Conservation (phyloP, 2,888 invertebrate genomes). For the Microctonus aethiopoides region DNA sequence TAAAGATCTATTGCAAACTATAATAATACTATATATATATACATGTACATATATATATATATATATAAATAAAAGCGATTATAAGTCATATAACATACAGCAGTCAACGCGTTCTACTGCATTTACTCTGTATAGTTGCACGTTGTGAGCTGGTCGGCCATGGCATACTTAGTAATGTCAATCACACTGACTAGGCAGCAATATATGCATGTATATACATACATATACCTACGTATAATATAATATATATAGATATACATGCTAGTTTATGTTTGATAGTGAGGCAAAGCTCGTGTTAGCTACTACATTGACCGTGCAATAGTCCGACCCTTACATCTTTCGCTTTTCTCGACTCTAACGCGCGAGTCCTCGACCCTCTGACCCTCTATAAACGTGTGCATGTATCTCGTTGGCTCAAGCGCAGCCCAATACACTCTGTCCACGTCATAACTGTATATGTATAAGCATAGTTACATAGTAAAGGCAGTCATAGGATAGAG, state of each 20-base stretch:
- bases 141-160: conserved; percentile 65
- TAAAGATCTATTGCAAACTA: not conserved
- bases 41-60: too few relatives aligned
- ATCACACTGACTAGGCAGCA: conserved; percentile 62
- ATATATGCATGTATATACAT: conserved; percentile 42
- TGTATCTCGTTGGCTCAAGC: not conserved
- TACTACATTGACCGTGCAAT: conserved; percentile 35
- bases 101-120: conserved; percentile 50
- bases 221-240: conserved; percentile 9
- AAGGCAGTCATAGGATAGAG: conserved; percentile 13
- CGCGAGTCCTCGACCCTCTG: conserved; percentile 34
- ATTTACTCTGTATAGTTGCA: conserved; percentile 42
- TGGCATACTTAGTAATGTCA: conserved; percentile 68
- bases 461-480: not conserved
- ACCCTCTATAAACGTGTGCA: conserved; percentile 16
- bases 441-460: too few relatives aligned
- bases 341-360: not conserved
- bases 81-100: conserved; percentile 54
- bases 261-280: not conserved
- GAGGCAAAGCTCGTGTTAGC: conserved; percentile 17
- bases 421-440: too few relatives aligned
- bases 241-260: conserved; percentile 13
- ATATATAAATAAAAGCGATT: conserved; percentile 36
- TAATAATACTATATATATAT: not conserved
- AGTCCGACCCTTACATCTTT: conserved; percentile 20